Base-by-base conservation (phyloP, 2,797 vertebrate species). In the Pseudomugil gertrudae region DNA sequence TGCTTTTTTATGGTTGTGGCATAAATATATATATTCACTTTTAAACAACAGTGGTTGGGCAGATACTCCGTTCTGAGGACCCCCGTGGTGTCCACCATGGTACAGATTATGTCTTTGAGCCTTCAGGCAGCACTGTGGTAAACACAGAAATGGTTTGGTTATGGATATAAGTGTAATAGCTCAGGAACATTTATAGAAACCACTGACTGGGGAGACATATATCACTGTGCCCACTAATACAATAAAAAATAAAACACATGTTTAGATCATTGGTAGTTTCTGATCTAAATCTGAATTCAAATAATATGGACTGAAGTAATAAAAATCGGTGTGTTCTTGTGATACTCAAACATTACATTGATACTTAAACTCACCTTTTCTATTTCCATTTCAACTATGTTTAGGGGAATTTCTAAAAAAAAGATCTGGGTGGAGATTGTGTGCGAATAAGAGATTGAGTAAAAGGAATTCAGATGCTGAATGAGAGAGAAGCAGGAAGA, bases 401-500 rank as follows among this genome's bases (percentile, higher is more conserved):
- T 64, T 66, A 24, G 53, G 19, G 13, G 27, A 56, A 3, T 14
- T 71, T 24, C 19, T 33, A 10, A 54, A 33, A 53, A 26, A 6
- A n/a, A n/a, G n/a, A 14, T 17, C 10, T 50, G 17, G 26, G 71
- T 56, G 63, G 48, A 40, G 17, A 23, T 56, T 50, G 27, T 19
- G 27, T 61, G 26, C 1, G 47, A 63, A 56, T 27, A 58, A 52
- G 50, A 30, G 47, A 58, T 58, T 14, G 72, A 76, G 21, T 8
- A 66, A 54, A 23, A 33, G n/a, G 19, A 66, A 69, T 50, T 61
- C 33, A 57, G 53, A 65, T 58, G 60, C 47, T 24, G 63, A 63
- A 63, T 45, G 66, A 74, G 48, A 40, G 65, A 64, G 43, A 48
- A 48, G 64, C 30, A 43, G 51, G 50, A 74, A 67, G 77, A 73